Evolutionary conservation across 2,113 vertebrate species (phyloP), one percentile per base, ranked within the genome.

Genomic region (Pterocles burchelli): DNA sequence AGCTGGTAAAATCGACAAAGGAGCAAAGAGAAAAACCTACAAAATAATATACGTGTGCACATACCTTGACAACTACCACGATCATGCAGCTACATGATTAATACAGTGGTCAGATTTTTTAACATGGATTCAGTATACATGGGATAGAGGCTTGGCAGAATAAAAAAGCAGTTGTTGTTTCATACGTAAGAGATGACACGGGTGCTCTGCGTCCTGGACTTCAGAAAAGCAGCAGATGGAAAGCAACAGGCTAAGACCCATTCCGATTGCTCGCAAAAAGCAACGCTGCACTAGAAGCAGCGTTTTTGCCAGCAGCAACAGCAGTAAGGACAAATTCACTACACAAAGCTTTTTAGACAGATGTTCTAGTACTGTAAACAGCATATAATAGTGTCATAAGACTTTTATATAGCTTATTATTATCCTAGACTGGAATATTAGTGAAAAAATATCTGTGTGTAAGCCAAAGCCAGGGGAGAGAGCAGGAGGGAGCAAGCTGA

Each of bases 101-200:
- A 81, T 15, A 74, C 5, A 2, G 8, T 10, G 94, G 31, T 41
- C 29, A 59, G 61, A 68, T 46, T 76, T 72, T 85, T 61, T 75
- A 88, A 24, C 62, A 52, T 1, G 8, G 26, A 76, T 57, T 65
- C 29, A 34, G 15, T 55, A 31, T 2, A 29, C 25, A 36, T 2
- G 6, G 5, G 14, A 72, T 10, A 66, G 41, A 86, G 34, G 41
- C 14, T 70, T 68, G 6, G 29, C 7, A 38, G 31, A 88, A 41
- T 21, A 31, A 55, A 93, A 33, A 4, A 68, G 6, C 9, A 54
- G 43, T 21, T 62, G 38, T 29, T 20, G 17, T 36, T 79, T 66
- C 31, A 13, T 1, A 1, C 2, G 1, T 33, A 57, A 80, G 31
- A 88, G 46, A n/a, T 58, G 13, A 43, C 12, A 45, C 0, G 4